These are phyloP conservation scores for Caenorhabditis sulstoni DNA, from an alignment of 2,888 invertebrate genomes.

Conservation along the genomic window DNA sequence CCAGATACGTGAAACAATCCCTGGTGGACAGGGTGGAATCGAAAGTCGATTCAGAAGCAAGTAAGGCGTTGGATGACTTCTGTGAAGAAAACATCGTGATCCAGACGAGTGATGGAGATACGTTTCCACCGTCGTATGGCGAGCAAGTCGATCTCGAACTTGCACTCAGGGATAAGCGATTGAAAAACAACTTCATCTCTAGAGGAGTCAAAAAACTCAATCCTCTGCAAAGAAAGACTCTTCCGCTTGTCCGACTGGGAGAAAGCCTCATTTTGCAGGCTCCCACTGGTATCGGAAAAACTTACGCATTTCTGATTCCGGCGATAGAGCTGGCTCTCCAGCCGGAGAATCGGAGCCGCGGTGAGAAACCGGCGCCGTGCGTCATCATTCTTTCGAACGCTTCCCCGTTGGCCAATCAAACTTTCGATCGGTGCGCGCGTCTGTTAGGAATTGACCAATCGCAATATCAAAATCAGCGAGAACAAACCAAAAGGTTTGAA, in stretches of 20 bases:
- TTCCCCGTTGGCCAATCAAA: conserved; percentile 19
- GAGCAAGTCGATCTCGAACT: background rate
- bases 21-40: background rate
- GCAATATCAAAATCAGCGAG: background rate
- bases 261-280: conserved; percentile 36
- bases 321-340: conserved; percentile 22
- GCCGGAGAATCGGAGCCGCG: too few species aligned
- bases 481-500: background rate
- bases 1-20: background rate
- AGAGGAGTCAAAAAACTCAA: conserved; percentile 27
- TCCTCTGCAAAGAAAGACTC: conserved; percentile 20
- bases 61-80: conserved; percentile 1
- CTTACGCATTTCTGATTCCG: conserved; percentile 52
- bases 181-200: conserved; percentile 7
- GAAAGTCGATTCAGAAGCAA: background rate
- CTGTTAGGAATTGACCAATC: too few species aligned
- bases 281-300: conserved; percentile 61
- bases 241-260: conserved; percentile 9
- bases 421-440: conserved; percentile 6
- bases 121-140: background rate
- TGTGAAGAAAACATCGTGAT: conserved; percentile 6
- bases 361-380: conserved; percentile 14
- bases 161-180: conserved; percentile 13
- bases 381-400: conserved; percentile 43
- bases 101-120: background rate